Conservation (phyloP, 92 coral and sea anemone genomes). For the Siderastrea radians region DNA sequence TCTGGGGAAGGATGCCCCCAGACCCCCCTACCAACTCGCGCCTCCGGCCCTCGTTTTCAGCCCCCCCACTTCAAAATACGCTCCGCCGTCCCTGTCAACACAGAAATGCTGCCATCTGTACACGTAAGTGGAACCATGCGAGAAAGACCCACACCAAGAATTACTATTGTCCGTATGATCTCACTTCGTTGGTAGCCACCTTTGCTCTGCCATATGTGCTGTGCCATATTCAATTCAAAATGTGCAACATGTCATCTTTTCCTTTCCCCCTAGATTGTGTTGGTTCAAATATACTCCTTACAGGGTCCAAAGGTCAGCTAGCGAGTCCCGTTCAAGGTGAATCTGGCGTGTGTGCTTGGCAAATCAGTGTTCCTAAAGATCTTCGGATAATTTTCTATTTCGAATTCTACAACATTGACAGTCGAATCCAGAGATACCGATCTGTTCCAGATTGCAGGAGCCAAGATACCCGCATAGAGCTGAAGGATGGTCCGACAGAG, state of each 20-base stretch:
- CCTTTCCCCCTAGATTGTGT: slow-evolving; percentile 1
- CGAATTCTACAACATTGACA: neutral
- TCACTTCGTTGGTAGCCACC: no score
- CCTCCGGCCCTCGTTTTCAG: no score
- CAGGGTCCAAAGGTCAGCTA: neutral
- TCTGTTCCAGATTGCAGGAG: neutral
- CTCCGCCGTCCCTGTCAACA: no score
- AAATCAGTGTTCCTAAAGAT: slow-evolving; percentile 1
- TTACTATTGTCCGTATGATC: no score
- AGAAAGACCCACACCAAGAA: no score
- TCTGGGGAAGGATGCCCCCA: no score
- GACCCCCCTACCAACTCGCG: no score
- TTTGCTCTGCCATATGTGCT: neutral
- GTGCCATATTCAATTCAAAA: neutral
- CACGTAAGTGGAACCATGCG: no score
- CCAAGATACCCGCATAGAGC: slow-evolving; percentile 9
- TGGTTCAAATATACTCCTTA: neutral
- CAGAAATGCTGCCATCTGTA: no score
- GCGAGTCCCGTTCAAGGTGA: neutral
- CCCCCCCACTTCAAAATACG: no score
- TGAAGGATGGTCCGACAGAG: neutral
- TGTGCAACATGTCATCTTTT: neutral
- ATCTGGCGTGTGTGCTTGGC: slow-evolving; percentile 25
- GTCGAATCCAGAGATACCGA: neutral
- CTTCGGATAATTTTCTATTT: slow-evolving; percentile 23